Conservation (phyloP, 1,140 invertebrate genomes). For the Asobara japonica region DNA sequence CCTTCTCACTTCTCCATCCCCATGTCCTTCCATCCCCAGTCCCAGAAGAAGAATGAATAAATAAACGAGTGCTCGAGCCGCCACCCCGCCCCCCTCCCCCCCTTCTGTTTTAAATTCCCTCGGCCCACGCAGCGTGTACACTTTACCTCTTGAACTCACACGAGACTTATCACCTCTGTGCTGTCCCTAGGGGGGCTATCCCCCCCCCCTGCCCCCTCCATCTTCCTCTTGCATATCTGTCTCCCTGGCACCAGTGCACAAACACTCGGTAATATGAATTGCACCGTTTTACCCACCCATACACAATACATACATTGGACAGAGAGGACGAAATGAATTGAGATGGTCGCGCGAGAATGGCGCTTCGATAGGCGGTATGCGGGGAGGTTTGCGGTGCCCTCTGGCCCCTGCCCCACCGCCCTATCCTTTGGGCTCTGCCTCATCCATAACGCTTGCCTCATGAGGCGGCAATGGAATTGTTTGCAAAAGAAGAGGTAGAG, state of each 20-base stretch:
- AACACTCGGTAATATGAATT: not conserved
- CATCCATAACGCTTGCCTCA: not conserved
- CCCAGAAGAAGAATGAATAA: not conserved
- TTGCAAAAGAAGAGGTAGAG: not conserved
- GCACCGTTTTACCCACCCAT: not conserved
- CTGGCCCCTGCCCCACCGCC: not conserved
- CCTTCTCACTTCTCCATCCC: too few species aligned
- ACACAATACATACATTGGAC: not conserved
- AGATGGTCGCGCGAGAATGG: conserved; percentile 18
- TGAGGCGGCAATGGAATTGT: conserved; percentile 36
- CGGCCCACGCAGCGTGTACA: conserved; percentile 25
- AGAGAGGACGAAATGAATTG: conserved; percentile 32
- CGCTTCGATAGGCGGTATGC: not conserved
- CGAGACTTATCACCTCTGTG: conserved; percentile 29
- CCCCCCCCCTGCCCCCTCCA: not conserved
- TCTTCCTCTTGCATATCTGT: too few species aligned
- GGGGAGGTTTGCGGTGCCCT: not conserved
- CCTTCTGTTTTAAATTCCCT: conserved; percentile 26
- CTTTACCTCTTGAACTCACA: conserved; percentile 32
- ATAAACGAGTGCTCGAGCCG: too few species aligned
- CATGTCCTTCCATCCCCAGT: not conserved
- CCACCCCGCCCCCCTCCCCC: too few species aligned
- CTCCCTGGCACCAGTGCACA: not conserved
- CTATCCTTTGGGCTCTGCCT: conserved; percentile 9
- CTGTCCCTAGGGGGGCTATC: not conserved